A percentile compares a stretch with the other conserved stretches of the same genome.
These are phyloP conservation scores for Chromobotia macracanthus DNA, from an alignment of 2,797 vertebrate genomes.

Conservation along the genomic window DNA sequence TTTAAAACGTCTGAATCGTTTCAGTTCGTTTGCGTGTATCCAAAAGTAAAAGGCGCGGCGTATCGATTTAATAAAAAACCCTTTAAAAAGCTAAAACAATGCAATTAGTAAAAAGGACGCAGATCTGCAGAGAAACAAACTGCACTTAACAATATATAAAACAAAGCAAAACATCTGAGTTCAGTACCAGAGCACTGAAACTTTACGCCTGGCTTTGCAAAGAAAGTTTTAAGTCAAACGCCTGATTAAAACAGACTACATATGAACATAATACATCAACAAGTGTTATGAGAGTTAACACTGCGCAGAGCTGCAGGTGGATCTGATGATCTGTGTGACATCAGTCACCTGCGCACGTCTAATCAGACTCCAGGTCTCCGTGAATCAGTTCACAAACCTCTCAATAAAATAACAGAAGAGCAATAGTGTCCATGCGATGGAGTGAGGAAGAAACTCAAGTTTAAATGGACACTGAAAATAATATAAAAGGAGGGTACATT, in stretches of 20 bases:
- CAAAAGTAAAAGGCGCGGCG: too few species aligned
- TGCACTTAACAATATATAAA: too few species aligned
- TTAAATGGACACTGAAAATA: conserved; percentile 75
- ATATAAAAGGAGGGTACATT: conserved; percentile 69
- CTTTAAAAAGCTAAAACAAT: too few species aligned
- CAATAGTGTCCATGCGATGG: conserved; percentile 55
- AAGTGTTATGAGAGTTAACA: conserved; percentile 8
- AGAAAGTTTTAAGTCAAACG: too few species aligned
- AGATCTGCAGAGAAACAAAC: too few species aligned
- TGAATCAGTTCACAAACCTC: conserved; percentile 40
- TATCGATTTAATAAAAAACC: too few species aligned
- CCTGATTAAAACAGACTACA: not conserved
- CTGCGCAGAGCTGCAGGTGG: conserved; percentile 54
- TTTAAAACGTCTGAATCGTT: too few species aligned
- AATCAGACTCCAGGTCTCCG: conserved; percentile 31
- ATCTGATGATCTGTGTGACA: conserved; percentile 26
- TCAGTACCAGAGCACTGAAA: too few species aligned
- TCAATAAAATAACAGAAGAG: conserved; percentile 54
- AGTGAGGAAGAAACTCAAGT: conserved; percentile 78
- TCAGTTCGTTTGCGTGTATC: too few species aligned
- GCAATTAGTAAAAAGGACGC: too few species aligned
- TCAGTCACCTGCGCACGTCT: conserved; percentile 20
- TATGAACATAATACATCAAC: not conserved
- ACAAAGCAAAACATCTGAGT: too few species aligned
- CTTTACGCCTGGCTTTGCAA: too few species aligned